Evolutionary conservation across 1,140 invertebrate genomes (phyloP), one percentile per base, ranked within the genome.

Genomic region (Platyscapa corneri): DNA sequence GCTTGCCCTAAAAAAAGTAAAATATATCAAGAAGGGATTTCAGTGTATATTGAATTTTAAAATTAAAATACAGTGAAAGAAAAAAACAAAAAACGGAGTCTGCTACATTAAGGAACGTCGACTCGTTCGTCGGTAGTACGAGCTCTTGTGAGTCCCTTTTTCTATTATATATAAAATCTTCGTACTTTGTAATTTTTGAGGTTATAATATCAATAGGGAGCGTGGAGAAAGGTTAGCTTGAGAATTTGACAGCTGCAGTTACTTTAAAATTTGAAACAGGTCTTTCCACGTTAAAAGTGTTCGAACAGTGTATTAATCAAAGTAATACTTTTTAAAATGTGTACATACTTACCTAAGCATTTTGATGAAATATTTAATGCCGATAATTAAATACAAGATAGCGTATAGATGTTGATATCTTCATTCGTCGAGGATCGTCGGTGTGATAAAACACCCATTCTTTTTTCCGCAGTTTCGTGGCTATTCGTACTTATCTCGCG

Each of bases 401-500:
- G 32, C 64, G 16, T 10, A 3, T 67, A 34, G 2, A 34, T 34
- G 30, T 32, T 10, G 14, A 20, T 67, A 67, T 67, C 32, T 67
- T 67, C 64, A 20, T 34, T 34, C 30, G 32, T 32, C 12, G 64
- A 34, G 64, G 16, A 67, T 67, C 64, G 30, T 20, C 32, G n/a
- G 30, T 30, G 23, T 16, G 64, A 34, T 67, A 67, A 67, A 67
- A 39, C 0, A 70, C 14, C 65, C 18, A 16, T 23, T 18, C 34
- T 39, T 72, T 72, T 39, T 39, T 39, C 34, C 67, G 14, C n/a
- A 27, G 30, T 79, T 27, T n/a, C 46, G 20, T 80, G 18, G 42
- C 37, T 77, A 32, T 76, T 65, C 30, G 12, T 23, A 1, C 56
- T 76, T 70, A 84, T 84, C 83, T 84, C 32, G 16, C 27, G 53